Evolutionary conservation across 1,140 invertebrate species (phyloP).

Genomic region (Ridgeia piscesae): DNA sequence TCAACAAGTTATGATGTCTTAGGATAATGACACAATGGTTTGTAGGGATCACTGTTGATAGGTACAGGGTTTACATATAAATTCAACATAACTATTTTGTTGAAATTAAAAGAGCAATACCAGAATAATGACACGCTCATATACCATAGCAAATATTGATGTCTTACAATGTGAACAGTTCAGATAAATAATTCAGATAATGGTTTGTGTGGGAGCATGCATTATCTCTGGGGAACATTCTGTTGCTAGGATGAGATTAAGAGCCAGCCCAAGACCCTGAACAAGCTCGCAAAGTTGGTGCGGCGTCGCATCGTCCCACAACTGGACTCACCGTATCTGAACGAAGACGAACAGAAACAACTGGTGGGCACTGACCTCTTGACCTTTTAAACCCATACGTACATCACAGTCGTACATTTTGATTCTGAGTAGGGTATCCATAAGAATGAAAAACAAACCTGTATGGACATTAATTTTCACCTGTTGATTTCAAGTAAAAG

Average conservation of each 20-base stretch:
- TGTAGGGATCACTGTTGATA: not conserved
- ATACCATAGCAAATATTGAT: no score
- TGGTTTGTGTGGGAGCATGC: no score
- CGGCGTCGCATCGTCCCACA: conserved; percentile 45
- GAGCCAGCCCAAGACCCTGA: conserved; percentile 42
- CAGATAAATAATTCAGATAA: no score
- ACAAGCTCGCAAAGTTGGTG: conserved; percentile 44
- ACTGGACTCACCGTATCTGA: conserved; percentile 44
- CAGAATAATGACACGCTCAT: no score
- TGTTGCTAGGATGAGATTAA: conserved; percentile 49
- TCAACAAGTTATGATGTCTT: not conserved
- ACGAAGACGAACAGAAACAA: conserved; percentile 48
- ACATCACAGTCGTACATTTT: no score
- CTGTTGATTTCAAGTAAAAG: not conserved
- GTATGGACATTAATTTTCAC: not conserved
- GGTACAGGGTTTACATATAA: no score
- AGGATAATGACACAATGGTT: not conserved
- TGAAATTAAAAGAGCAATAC: no score
- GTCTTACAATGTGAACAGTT: no score
- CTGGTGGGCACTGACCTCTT: conserved; percentile 33
- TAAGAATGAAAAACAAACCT: no score
- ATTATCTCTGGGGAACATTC: not conserved
- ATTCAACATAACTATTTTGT: no score
- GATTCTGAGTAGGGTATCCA: no score
- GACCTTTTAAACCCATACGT: not conserved